Evolutionary conservation across 2,797 vertebrate genomes (phyloP), one percentile per base, ranked within the genome.

Genomic region (Erpetoichthys calabaricus): DNA sequence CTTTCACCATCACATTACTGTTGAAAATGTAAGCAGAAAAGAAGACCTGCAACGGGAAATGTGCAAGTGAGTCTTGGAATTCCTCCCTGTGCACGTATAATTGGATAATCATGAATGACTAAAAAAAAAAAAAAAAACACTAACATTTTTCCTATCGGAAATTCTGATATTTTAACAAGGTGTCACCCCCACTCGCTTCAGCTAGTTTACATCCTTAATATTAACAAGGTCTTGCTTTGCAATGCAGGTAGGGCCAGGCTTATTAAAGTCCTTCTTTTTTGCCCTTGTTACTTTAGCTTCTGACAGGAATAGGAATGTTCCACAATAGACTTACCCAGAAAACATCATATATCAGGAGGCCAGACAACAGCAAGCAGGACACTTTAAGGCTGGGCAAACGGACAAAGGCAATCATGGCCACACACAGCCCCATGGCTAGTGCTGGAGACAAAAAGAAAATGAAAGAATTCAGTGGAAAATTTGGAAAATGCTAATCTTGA

Each of bases 11-110:
- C 70, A 99, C 96, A 3, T 99, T 99, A 77, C 96, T 98, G 65
- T 97, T 99, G 71, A 99, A 99, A 83, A 99, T 99, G 84, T 99
- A 99, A 63, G 96, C 96, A 55, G 96, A 98, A 79, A 99, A 99
- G 75, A 99, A 99, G 45, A 98, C 96, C 96, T 99, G 76, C 7
- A 49, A 46, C 8, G 7, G 42, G 10, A 50, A 44, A 42, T 4
- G 6, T 6, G 49, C 5, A 44, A 7, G 7, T 50, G 6, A 51
- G 47, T 47, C 46, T 3, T 7, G 47, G 5, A 25, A n/a, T 49
- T n/a, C n/a, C 3, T 4, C 3, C 4, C 47, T 5, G 47, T 49
- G 47, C 47, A 25, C 25, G 2, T 25, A 25, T 25, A 25, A 25
- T 25, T 25, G 25, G 25, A 25, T 25, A 25, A 25, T 25, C 1